Base-by-base conservation (phyloP, 2,888 invertebrate genomes). In the Epirrita christyi region DNA sequence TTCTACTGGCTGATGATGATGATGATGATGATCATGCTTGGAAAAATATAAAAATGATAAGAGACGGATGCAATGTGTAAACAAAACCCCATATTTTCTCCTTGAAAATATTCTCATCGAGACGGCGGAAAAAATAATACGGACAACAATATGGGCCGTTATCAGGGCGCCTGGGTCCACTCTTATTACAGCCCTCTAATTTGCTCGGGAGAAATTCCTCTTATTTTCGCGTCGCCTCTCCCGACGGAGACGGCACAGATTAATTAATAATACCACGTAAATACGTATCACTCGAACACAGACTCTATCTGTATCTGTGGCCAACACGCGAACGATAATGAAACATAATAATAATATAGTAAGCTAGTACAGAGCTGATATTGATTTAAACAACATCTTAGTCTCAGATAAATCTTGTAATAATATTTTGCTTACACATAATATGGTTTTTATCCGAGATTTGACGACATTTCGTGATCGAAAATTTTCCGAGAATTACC, bases 141-240 rank as follows among this genome's bases (percentile, higher is more conserved):
- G 78, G 58, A 71, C 70, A 75, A 86, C 86, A 88, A 88, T 86
- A 81, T 84, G 80, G 76, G 79, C 72, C 78, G 72, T 80, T 87
- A 87, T 85, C 83, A 80, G 80, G 71, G 73, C 74, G 43, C 72
- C 81, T 72, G 76, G 82, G 86, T 83, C 88, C 86, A 84, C 84
- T 85, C 85, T 83, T 83, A 86, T 85, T 83, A 83, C 81, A 75
- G 70, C 73, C 80, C 80, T 88, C 85, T 90, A 88, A 89, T 90
- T 88, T 89, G 81, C 81, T 77, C 75, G 70, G 70, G 78, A 63
- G 79, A 81, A 80, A 78, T 85, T 80, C 75, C 77, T 81, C 80
- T 82, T 81, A 81, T 83, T 84, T 79, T 75, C 72, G 71, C 76
- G 76, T 75, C 77, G 78, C 54, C 42, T 48, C 54, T 74, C 72